A percentile compares a stretch with the other conserved stretches of the same genome.
phyloP scores from a whole-genome alignment of 2,797 vertebrate genomes.

The Margarornis squamiger region DNA sequence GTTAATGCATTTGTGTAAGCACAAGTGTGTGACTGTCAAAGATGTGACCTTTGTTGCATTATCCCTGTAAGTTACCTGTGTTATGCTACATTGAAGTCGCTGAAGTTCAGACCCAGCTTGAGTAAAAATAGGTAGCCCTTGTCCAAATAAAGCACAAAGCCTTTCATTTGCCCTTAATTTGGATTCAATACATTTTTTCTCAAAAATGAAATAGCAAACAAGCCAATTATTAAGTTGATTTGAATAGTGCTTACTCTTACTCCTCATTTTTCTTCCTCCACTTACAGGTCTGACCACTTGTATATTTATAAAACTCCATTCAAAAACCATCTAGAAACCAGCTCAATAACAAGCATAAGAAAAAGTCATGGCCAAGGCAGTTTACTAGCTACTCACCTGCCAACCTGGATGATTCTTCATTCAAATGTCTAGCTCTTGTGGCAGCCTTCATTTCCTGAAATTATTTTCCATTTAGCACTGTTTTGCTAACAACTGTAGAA shows the following conservation, averaged over 20 bases:
- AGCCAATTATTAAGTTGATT: neutral
- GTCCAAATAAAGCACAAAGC: neutral
- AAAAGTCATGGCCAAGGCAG: neutral
- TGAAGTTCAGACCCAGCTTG: neutral
- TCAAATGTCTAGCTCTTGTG: neutral
- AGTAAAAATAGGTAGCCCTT: neutral
- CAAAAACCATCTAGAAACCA: neutral
- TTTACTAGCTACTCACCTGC: neutral
- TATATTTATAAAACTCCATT: neutral
- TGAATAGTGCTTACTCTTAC: neutral
- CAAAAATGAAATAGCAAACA: neutral
- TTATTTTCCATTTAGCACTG: neutral
- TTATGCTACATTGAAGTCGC: accelerated
- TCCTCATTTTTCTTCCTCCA: neutral
- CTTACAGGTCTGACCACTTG: neutral
- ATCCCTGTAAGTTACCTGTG: neutral
- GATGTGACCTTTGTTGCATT: neutral
- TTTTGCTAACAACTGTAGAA: neutral
- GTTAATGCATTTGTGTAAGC: neutral
- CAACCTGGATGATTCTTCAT: neutral
- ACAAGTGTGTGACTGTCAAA: neutral
- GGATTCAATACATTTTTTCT: neutral
- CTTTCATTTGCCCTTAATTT: neutral
- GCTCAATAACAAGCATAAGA: neutral
- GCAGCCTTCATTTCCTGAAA: neutral